Conservation (phyloP, 2,113 vertebrate species). For the Motacilla alba region DNA sequence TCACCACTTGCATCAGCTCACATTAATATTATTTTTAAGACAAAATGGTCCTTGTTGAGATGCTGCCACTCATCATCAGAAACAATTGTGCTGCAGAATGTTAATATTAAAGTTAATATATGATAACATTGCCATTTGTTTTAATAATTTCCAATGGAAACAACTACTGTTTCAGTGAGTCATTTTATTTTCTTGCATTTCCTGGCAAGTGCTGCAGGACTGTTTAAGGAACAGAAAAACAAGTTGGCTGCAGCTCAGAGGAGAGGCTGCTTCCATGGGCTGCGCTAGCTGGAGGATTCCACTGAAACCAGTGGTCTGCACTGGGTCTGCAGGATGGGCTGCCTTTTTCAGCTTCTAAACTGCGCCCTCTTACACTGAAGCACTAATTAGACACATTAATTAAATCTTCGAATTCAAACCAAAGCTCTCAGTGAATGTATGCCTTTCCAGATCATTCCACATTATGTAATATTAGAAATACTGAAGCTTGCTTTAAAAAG, state of each 20-base stretch:
- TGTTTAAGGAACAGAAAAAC: constrained; percentile 24
- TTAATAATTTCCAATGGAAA: constrained; percentile 46
- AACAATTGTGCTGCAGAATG: constrained; percentile 21
- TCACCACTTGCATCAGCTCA: constrained; percentile 48
- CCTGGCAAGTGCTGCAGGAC: constrained; percentile 9
- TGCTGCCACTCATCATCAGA: constrained; percentile 26
- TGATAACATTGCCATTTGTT: constrained; percentile 44
- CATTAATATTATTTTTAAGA: constrained; percentile 18
- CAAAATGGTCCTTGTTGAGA: background rate
- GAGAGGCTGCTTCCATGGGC: background rate
- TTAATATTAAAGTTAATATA: constrained; percentile 62
- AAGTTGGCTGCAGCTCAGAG: constrained; percentile 11
- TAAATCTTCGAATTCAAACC: background rate
- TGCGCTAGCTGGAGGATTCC: background rate
- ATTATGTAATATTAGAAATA: background rate
- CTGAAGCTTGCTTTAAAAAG: background rate
- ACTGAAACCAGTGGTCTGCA: background rate
- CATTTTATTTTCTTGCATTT: constrained; percentile 54
- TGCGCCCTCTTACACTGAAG: background rate
- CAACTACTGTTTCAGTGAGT: constrained; percentile 40
- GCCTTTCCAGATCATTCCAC: background rate
- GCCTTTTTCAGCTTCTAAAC: background rate
- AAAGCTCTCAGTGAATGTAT: background rate
- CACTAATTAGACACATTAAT: background rate
- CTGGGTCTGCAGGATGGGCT: background rate